Percentiles rank a stretch among this genome's conserved stretches.
These are phyloP conservation scores for Epinephelus coioides DNA, from an alignment of 2,797 vertebrate species.

Conservation along the genomic window DNA sequence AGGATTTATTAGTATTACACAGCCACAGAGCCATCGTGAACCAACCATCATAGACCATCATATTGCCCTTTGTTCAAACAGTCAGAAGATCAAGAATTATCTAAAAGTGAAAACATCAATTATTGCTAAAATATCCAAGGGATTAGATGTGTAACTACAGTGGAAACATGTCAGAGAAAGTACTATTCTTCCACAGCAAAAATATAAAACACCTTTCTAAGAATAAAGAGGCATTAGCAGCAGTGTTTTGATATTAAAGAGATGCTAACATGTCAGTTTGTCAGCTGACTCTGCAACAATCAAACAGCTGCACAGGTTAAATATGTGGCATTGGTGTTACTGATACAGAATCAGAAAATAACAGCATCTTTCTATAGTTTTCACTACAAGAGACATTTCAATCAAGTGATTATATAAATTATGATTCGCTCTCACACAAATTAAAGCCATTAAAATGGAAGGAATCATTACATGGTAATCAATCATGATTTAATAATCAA, in stretches of 20 bases:
- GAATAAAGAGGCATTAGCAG: constrained; percentile 25
- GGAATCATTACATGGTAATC: constrained; percentile 62
- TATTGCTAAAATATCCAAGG: constrained; percentile 66
- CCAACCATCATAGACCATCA: constrained; percentile 46
- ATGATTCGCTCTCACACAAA: constrained; percentile 40
- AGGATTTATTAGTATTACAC: constrained; percentile 70
- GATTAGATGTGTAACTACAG: constrained; percentile 21
- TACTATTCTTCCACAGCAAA: constrained; percentile 26
- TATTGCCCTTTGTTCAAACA: constrained; percentile 63
- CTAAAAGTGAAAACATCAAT: constrained; percentile 33
- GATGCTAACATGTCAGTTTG: background rate
- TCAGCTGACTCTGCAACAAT: constrained; percentile 34
- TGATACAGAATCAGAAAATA: constrained; percentile 34
- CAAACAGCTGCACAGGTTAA: constrained; percentile 50
- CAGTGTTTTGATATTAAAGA: constrained; percentile 10
- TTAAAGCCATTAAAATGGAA: constrained; percentile 59
- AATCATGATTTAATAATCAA: constrained; percentile 57
- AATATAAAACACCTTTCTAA: constrained; percentile 38
- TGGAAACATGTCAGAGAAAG: constrained; percentile 22
- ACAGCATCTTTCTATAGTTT: constrained; percentile 21
- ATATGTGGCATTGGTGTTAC: constrained; percentile 40
- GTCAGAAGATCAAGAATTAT: constrained; percentile 49
- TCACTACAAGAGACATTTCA: constrained; percentile 12
- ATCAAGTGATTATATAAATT: constrained; percentile 43
- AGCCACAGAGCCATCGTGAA: constrained; percentile 53